Evolutionary conservation across 2,113 vertebrate species (phyloP), one percentile per base, ranked within the genome.

Genomic region (Tachuris rubrigastra): DNA sequence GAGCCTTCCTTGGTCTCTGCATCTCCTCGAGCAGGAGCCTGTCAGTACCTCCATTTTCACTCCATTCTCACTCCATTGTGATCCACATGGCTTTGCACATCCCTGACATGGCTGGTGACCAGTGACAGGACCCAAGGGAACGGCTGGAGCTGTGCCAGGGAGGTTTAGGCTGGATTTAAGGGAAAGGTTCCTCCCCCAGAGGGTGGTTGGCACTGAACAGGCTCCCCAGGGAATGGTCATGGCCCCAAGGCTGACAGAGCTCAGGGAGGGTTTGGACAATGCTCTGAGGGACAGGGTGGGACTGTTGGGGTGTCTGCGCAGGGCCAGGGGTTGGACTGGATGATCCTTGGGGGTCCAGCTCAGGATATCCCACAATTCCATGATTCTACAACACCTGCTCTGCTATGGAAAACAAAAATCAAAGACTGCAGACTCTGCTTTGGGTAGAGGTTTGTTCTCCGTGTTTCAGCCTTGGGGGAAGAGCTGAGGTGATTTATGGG

Each of bases 51-150:
- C 78, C n/a, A 5, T 35, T 14, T 30, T 9, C 31, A 5, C 56
- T n/a, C 23, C 33, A 5, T 14, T 16, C 49, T n/a, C 47, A 2
- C 80, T 67, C n/a, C 76, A 72, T 6, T 10, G 8, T 30, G 90
- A 37, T 8, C 49, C 8, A 0, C 23, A 3, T 1, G 5, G 52
- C 74, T 30, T 2, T n/a, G 55, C 77, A 49, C 5, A 13, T 8
- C 55, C 67, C 65, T 24, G 66, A 8, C 0, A 9, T 0, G 14
- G 37, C 44, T 71, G 71, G 23, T 20, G 82, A 28, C 23, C 85
- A 17, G n/a, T 33, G 41, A 25, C 2, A 9, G 10, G 24, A 7
- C 30, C 41, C 27, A 8, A 1, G 46, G 63, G 37, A 5, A 14
- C 0, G 9, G 46, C 47, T 41, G 30, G 24, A 14, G 49, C 56